Evolutionary conservation across 2,888 invertebrate species (phyloP), one percentile per base, ranked within the genome.

Genomic region (Ramazzottius varieornatus): DNA sequence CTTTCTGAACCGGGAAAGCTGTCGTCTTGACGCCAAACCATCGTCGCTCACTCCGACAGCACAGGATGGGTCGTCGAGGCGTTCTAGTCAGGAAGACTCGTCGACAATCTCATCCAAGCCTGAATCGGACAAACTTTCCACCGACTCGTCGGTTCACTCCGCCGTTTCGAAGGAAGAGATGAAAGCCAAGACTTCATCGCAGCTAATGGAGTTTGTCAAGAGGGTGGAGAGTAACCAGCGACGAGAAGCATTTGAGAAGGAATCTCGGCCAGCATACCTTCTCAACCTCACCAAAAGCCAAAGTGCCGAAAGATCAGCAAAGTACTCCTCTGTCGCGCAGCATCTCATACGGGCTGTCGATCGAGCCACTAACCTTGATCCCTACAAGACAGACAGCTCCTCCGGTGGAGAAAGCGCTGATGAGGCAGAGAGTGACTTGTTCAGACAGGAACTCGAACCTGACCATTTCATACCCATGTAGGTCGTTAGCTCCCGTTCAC

Each of bases 141-240:
- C 40, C 40, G 20, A 8, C 8, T 40, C 40, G 20, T 13, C 40
- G 20, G 40, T 20, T 8, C 20, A 8, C 8, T 20, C 40, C 8
- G 8, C 54, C n/a, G 54, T 13, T 4, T n/a, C 13, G 20, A 16
- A 29, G 20, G 54, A 54, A 8, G 54, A 54, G 4, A 54, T 54
- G 54, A 54, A 54, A 24, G 24, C 20, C 13, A 54, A 54, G 29
- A 54, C 54, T 8, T 24, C 54, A 24, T 54, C 54, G n/a, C 54
- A 54, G 54, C 54, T 54, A 24, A 29, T 54, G 54, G 54, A 54
- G 54, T 54, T 54, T 54, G 54, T 54, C 4, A 54, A 54, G 29
- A 8, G 54, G n/a, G 54, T 54, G 29, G 54, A 54, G 54, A 54
- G 54, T 29, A 29, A 29, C 24, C 54, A 54, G 29, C 54, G 54